A percentile compares a stretch with the other conserved stretches of the same genome.
Conservation (phyloP, 2,113 vertebrate species). For the Stegastes partitus region DNA sequence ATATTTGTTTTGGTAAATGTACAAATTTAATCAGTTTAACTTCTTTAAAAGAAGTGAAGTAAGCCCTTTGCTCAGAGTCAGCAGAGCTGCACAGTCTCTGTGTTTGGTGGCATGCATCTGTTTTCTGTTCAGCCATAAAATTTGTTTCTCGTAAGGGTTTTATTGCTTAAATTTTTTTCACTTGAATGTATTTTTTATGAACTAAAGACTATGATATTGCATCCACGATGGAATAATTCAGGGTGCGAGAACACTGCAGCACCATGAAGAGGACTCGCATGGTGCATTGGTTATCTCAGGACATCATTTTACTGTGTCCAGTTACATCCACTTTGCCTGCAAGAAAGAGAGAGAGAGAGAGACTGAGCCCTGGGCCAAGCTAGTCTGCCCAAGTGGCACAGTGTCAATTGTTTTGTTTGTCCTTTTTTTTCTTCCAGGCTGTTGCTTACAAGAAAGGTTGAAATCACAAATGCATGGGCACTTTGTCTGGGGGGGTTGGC, state of each 20-base stretch:
- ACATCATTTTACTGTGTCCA: slow-evolving; percentile 62
- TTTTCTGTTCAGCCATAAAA: slow-evolving; percentile 59
- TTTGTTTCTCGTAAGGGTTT: slow-evolving; percentile 29
- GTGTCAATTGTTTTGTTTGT: slow-evolving; percentile 83
- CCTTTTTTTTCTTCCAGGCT: slow-evolving; percentile 89
- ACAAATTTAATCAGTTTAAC: slow-evolving; percentile 38
- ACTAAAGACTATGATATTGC: slow-evolving; percentile 61
- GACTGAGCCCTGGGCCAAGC: slow-evolving; percentile 60
- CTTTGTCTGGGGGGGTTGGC: slow-evolving; percentile 91
- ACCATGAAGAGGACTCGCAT: slow-evolving; percentile 62
- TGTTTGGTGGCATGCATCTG: slow-evolving; percentile 43
- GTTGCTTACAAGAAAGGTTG: slow-evolving; percentile 99
- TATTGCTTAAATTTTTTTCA: slow-evolving; percentile 40
- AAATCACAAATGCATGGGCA: slow-evolving; percentile 99
- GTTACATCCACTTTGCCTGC: slow-evolving; percentile 56
- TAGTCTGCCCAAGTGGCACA: slow-evolving; percentile 72
- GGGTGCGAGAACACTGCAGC: slow-evolving; percentile 49
- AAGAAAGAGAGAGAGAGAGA: slow-evolving; percentile 37
- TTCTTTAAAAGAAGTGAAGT: slow-evolving; percentile 11
- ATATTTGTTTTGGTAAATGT: slow-evolving; percentile 59
- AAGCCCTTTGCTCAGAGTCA: slow-evolving; percentile 23
- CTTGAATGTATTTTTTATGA: slow-evolving; percentile 60
- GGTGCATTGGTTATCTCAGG: slow-evolving; percentile 65
- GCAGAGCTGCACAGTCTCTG: slow-evolving; percentile 27
- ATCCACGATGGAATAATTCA: slow-evolving; percentile 50